phyloP scores from a whole-genome alignment of 2,113 vertebrate species.

The Oncorhynchus clarkii region DNA sequence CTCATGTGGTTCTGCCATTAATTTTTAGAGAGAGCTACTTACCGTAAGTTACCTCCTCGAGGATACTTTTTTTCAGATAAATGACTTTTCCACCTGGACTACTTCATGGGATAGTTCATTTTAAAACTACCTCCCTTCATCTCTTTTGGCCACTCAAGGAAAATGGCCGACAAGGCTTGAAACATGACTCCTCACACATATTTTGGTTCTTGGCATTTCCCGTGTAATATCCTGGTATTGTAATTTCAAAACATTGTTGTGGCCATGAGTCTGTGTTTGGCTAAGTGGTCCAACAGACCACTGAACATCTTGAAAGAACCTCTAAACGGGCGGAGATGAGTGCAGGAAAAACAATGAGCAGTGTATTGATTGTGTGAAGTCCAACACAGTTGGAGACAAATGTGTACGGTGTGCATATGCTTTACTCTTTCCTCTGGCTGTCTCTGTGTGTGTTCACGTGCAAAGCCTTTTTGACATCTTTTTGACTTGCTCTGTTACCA shows the following conservation, averaged over 20 bases:
- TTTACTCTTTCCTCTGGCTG: neutral
- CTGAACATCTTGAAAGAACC: neutral
- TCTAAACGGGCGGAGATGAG: neutral
- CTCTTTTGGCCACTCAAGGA: neutral
- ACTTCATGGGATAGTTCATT: neutral
- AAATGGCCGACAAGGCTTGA: neutral
- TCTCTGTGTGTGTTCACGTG: too few relatives aligned
- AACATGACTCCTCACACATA: neutral
- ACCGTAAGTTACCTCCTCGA: neutral
- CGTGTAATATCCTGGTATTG: neutral
- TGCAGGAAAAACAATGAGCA: neutral
- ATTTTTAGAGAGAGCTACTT: neutral
- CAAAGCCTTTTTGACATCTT: too few relatives aligned
- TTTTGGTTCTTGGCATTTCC: neutral
- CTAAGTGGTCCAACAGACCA: conserved; percentile 6
- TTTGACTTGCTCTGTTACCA: neutral
- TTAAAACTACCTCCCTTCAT: neutral
- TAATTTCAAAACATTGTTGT: neutral
- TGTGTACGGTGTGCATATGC: neutral
- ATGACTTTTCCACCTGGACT: conserved; percentile 4
- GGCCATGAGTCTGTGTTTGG: neutral
- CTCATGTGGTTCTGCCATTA: neutral
- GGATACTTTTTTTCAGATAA: neutral
- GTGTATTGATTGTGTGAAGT: neutral
- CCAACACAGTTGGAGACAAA: neutral